Evolutionary conservation across 1,140 invertebrate genomes (phyloP), one percentile per base, ranked within the genome.

Genomic region (Hesperophylax magnus): DNA sequence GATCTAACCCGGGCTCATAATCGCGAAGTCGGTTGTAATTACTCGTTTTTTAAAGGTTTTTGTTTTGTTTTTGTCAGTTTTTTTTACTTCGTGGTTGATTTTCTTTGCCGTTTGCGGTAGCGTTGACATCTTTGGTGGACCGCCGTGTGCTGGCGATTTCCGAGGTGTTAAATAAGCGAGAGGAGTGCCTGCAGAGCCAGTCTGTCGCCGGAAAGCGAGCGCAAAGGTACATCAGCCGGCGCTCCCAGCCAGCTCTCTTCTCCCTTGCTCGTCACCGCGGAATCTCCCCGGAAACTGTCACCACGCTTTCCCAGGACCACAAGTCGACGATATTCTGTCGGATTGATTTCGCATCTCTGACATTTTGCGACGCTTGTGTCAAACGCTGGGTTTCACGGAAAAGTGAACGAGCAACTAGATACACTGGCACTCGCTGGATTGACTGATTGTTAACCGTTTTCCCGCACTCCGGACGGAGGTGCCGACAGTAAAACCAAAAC

Each of bases 161-260:
- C 72, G 72, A 75, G 72, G 72, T 75, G 52, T 56, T 75, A 75
- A 75, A 75, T 75, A 58, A 24, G 52, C 72, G 24, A 3, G 17
- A 24, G 24, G 17, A 18, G 52, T 11, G 52, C n/a, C 7, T 20
- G 27, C 53, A 14, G 72, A 75, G 72, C 72, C 72, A 75, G 72
- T 75, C 54, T 75, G 72, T 58, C 72, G 72, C 72, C 72, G 53
- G 20, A 72, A 27, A 54, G 72, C 72, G 72, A 75, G 54, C 72
- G 72, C 9, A 11, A 56, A 54, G 52, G 72, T 75, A n/a, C 18
- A 47, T 5, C 65, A 39, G 17, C 5, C 69, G 52, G 69, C 52
- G 58, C 58, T 18, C 20, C 56, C 34, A 31, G 27, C 27, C 34
- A 34, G 34, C 34, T 34, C 34, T 0, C 34, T 7, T 8, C 2